phyloP scores from a whole-genome alignment of 2,888 invertebrate genomes.

The Ceriagrion tenellum region DNA sequence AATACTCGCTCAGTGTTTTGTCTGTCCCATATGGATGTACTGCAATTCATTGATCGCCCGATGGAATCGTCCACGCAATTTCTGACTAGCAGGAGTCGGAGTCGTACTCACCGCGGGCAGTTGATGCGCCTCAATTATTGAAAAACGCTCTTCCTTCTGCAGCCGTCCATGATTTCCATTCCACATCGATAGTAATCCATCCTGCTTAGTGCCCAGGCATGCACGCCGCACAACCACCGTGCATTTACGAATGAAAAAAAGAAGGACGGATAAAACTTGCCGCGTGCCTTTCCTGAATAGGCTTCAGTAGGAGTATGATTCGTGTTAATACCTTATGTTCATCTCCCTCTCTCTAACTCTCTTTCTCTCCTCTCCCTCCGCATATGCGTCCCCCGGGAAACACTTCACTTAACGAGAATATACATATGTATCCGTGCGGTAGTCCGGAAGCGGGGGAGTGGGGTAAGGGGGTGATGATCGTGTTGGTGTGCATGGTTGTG shows the following conservation, averaged over 20 bases:
- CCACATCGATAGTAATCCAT: neutral
- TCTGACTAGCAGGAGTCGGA: neutral
- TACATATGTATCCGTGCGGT: constrained; percentile 6
- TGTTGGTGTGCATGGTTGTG: neutral
- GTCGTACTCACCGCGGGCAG: neutral
- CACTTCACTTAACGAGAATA: constrained; percentile 60
- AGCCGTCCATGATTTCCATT: neutral
- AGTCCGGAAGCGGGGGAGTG: neutral
- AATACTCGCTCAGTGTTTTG: neutral
- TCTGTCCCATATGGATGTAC: neutral
- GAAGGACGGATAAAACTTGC: neutral
- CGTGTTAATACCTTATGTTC: neutral
- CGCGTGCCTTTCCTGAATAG: neutral
- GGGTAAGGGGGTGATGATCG: neutral
- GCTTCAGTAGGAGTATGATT: neutral
- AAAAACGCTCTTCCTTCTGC: neutral
- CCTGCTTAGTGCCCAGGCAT: neutral
- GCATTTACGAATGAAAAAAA: neutral
- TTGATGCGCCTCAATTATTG: neutral
- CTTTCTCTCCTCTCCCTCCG: neutral
- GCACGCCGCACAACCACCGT: neutral
- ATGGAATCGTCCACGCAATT: neutral
- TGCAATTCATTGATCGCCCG: neutral
- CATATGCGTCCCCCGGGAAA: constrained; percentile 20
- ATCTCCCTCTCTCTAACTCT: too few species aligned